Evolutionary conservation across 1,140 invertebrate species (phyloP).

Genomic region (Oncopodura yosiiana): DNA sequence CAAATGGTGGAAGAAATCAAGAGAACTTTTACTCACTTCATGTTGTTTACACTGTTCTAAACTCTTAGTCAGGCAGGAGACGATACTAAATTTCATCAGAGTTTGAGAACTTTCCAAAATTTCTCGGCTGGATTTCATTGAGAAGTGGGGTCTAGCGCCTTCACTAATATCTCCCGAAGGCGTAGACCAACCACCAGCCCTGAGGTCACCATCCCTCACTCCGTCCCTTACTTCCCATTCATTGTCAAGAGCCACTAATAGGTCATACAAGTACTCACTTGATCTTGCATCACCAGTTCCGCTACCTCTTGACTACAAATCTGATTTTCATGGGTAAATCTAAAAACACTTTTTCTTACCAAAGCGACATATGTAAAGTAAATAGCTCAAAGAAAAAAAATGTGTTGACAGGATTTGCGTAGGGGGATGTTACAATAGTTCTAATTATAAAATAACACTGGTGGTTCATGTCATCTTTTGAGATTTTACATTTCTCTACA

Average conservation of each 20-base stretch:
- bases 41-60: neutral
- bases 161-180: constrained; percentile 61
- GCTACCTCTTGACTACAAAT: constrained; percentile 15
- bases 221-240: constrained; percentile 31
- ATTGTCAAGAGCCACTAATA: constrained; percentile 29
- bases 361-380: neutral
- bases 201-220: constrained; percentile 46
- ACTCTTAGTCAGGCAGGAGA: neutral
- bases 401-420: no score
- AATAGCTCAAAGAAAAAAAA: no score
- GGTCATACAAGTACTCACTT: constrained; percentile 27
- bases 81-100: no score
- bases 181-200: constrained; percentile 66
- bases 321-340: constrained; percentile 29
- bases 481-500: no score
- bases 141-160: constrained; percentile 90
- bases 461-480: no score
- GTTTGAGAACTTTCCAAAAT: constrained; percentile 53
- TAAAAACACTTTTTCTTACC: no score
- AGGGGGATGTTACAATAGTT: neutral
- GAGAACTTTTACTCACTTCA: neutral
- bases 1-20: no score
- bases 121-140: constrained; percentile 88
- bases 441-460: no score
- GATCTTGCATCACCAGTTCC: constrained; percentile 18